These are phyloP conservation scores for Epinotia bilunana DNA, from an alignment of 2,888 invertebrate genomes.

Conservation along the genomic window DNA sequence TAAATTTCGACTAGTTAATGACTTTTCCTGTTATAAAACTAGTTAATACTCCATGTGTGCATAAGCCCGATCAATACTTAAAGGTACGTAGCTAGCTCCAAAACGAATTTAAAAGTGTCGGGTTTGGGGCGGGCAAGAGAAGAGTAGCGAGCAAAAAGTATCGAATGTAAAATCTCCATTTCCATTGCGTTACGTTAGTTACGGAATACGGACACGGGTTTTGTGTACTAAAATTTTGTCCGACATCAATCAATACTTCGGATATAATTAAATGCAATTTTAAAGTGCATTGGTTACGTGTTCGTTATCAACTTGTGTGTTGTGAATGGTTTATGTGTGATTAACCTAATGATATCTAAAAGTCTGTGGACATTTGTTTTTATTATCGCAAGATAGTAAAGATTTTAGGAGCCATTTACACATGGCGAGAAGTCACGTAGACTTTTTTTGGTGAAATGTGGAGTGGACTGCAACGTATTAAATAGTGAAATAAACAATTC, in stretches of 20 bases:
- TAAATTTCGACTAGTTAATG: not conserved
- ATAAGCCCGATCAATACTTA: not conserved
- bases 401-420: slow-evolving; percentile 79
- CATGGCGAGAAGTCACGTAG: slow-evolving; percentile 83
- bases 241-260: slow-evolving; percentile 44
- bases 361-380: slow-evolving; percentile 42
- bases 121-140: slow-evolving; percentile 19
- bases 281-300: slow-evolving; percentile 27
- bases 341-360: slow-evolving; percentile 37
- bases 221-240: slow-evolving; percentile 43
- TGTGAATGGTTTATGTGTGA: slow-evolving; percentile 30
- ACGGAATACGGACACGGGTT: slow-evolving; percentile 42
- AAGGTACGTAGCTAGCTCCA: not conserved
- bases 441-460: slow-evolving; percentile 54
- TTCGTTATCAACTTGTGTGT: slow-evolving; percentile 27
- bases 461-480: slow-evolving; percentile 27
- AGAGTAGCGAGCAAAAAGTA: slow-evolving; percentile 31
- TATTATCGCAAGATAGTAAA: slow-evolving; percentile 43
- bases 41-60: not conserved
- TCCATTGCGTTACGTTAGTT: slow-evolving; percentile 40
- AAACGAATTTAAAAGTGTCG: slow-evolving; percentile 11
- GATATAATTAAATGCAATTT: slow-evolving; percentile 28
- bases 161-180: slow-evolving; percentile 29
- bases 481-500: slow-evolving; percentile 45
- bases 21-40: not conserved